Percentiles rank a stretch among this genome's conserved stretches.
Conservation (phyloP, 2,797 vertebrate species). For the Buceros bicornis region DNA sequence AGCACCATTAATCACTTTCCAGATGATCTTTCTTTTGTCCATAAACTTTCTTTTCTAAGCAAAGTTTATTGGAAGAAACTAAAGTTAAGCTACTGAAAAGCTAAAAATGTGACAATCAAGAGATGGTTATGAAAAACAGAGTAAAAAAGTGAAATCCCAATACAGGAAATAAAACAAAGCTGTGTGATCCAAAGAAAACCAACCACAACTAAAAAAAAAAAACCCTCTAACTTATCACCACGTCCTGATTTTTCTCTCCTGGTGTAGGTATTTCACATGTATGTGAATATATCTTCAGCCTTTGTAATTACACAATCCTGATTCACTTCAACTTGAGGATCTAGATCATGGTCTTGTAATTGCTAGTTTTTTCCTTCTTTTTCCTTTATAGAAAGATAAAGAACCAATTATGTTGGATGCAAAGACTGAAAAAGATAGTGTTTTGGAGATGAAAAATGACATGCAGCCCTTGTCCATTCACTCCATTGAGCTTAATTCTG, state of each 20-base stretch:
- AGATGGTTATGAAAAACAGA: background rate
- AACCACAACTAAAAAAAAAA: background rate
- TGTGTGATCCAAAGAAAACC: background rate
- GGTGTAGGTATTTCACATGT: rapidly evolving
- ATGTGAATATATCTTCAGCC: background rate
- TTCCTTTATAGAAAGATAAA: background rate
- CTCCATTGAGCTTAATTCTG: background rate
- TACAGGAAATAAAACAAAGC: background rate
- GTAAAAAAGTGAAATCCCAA: background rate
- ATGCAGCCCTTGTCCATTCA: background rate
- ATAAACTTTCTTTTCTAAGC: slow-evolving; percentile 3
- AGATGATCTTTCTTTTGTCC: slow-evolving; percentile 18
- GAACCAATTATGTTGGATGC: background rate
- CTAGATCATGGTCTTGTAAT: background rate
- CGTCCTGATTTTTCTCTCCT: background rate
- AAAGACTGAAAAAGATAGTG: background rate
- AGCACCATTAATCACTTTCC: slow-evolving; percentile 12
- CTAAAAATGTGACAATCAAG: background rate
- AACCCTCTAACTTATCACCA: background rate
- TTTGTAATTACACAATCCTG: background rate
- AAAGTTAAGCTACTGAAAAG: background rate
- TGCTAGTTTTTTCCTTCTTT: background rate
- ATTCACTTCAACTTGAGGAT: background rate
- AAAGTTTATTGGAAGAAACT: background rate
- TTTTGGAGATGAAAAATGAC: background rate